Percentiles rank a stretch among this genome's conserved stretches.
Evolutionary conservation across 2,888 invertebrate genomes (phyloP).

Genomic region (Eupeodes luniger): DNA sequence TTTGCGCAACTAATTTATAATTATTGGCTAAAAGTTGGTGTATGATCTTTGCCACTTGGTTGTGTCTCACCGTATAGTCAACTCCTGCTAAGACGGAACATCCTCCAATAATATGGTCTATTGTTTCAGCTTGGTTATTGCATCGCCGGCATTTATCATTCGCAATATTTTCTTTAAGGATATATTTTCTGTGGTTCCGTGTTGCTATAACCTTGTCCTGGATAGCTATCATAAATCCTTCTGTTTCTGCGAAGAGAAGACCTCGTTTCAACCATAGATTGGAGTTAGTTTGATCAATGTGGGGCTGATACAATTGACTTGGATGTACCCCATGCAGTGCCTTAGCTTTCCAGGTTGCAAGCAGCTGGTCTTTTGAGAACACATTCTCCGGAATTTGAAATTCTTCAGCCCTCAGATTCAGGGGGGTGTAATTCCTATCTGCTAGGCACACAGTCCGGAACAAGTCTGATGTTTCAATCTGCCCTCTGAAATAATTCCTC

Average conservation of each 20-base stretch:
- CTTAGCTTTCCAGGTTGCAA: neutral
- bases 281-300: neutral
- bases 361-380: neutral
- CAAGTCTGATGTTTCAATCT: neutral
- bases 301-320: neutral
- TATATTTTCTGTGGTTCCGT: neutral
- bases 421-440: neutral
- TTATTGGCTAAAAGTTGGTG: constrained; percentile 4
- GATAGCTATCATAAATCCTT: constrained; percentile 2
- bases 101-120: constrained; percentile 38
- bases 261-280: neutral
- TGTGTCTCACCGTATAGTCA: constrained; percentile 39
- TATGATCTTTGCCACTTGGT: constrained; percentile 23
- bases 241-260: neutral
- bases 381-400: neutral
- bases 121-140: constrained; percentile 19
- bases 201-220: constrained; percentile 1
- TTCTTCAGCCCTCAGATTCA: neutral
- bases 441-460: neutral
- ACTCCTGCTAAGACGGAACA: constrained; percentile 19
- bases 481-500: neutral
- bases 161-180: neutral
- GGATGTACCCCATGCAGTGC: neutral
- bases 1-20: neutral
- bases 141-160: constrained; percentile 1